Percentiles rank a stretch among this genome's conserved stretches.
Evolutionary conservation across 1,140 invertebrate species (phyloP).

Genomic region (Zaprionus tsacasi): DNA sequence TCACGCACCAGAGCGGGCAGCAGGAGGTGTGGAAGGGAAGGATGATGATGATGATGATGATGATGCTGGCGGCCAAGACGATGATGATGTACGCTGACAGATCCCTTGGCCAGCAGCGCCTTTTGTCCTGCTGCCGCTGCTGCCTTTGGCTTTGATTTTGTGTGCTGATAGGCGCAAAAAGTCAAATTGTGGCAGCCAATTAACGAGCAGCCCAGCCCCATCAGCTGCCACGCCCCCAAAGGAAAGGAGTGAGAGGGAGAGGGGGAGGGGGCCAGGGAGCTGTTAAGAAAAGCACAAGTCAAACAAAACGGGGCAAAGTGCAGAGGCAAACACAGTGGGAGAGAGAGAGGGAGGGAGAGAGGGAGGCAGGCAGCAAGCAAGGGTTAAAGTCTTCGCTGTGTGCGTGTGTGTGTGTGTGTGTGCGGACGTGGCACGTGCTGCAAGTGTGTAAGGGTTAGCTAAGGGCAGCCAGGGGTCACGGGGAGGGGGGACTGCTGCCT

Average conservation of each 20-base stretch:
- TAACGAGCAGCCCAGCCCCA: constrained; percentile 58
- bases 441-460: neutral
- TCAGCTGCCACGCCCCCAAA: neutral
- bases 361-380: constrained; percentile 1
- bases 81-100: constrained; percentile 38
- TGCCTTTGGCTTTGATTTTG: constrained; percentile 69
- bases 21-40: too few species aligned
- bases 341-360: too few species aligned
- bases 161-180: constrained; percentile 81
- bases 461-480: neutral
- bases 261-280: neutral
- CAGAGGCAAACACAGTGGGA: constrained; percentile 31
- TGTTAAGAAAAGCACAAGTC: constrained; percentile 73
- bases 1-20: constrained; percentile 60
- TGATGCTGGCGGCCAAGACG: constrained; percentile 36
- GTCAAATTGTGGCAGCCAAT: constrained; percentile 82
- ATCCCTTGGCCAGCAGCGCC: neutral
- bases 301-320: constrained; percentile 68
- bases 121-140: constrained; percentile 1
- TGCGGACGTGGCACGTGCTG: constrained; percentile 59
- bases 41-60: constrained; percentile 45
- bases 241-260: neutral
- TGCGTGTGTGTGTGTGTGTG: constrained; percentile 21
- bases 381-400: constrained; percentile 33
- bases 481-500: constrained; percentile 19